Conservation (phyloP, 2,113 vertebrate species). For the Peromyscus polionotus region DNA sequence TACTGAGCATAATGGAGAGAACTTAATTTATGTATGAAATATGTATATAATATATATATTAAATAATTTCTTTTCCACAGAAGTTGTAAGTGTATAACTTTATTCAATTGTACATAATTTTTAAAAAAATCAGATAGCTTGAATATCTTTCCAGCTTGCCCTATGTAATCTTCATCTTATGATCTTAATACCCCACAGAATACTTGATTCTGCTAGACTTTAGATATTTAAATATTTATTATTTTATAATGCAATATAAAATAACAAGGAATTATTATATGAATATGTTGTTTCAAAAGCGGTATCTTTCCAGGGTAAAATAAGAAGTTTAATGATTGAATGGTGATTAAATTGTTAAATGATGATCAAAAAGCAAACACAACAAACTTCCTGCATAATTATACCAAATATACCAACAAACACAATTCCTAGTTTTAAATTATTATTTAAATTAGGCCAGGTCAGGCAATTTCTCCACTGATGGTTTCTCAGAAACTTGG, state of each 20-base stretch:
- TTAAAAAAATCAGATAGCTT: neutral
- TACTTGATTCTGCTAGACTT: neutral
- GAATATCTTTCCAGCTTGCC: neutral
- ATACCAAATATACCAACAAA: neutral
- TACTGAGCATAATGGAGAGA: neutral
- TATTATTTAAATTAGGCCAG: neutral
- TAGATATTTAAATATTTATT: neutral
- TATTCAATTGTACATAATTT: neutral
- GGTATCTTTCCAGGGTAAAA: neutral
- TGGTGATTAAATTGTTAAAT: neutral
- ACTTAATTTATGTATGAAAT: neutral
- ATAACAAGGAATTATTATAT: neutral
- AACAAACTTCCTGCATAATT: neutral
- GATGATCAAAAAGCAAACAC: neutral
- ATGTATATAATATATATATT: neutral
- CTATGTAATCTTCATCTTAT: neutral
- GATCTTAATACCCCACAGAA: neutral
- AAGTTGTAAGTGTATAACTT: neutral
- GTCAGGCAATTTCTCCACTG: no score
- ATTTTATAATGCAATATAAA: slow-evolving; percentile 3
- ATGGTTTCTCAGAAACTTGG: no score
- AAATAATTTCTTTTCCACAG: neutral
- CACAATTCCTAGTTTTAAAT: neutral
- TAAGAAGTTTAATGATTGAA: neutral
- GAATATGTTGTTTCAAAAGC: neutral